Evolutionary conservation across 2,888 invertebrate genomes (phyloP).

Genomic region (Tipula confusa): DNA sequence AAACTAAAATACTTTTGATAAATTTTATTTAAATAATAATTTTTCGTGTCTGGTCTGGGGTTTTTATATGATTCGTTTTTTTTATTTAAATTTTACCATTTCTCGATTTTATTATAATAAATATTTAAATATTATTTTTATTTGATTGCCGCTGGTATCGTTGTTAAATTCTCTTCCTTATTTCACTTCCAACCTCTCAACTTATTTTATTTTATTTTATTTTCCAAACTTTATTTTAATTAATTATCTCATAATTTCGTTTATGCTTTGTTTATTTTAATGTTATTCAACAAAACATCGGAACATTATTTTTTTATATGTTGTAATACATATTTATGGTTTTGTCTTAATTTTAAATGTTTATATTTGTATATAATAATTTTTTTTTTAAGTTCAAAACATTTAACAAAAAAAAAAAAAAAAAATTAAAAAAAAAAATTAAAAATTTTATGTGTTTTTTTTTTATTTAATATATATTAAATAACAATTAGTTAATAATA

Average conservation of each 20-base stretch:
- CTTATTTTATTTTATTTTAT: neutral
- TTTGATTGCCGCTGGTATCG: slow-evolving; percentile 25
- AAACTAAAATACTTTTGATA: slow-evolving; percentile 10
- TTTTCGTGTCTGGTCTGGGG: neutral
- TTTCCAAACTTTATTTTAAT: neutral
- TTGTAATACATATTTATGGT: neutral
- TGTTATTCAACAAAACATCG: neutral
- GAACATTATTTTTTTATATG: neutral
- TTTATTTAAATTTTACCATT: too few species aligned
- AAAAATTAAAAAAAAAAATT: neutral
- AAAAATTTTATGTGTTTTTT: neutral
- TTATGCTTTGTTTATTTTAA: neutral
- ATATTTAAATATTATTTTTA: neutral
- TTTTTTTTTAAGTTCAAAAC: neutral
- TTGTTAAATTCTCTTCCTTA: slow-evolving; percentile 7
- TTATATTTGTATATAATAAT: neutral
- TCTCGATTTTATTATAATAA: neutral
- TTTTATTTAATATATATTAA: slow-evolving; percentile 25
- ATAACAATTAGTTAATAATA: slow-evolving; percentile 7
- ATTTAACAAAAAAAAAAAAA: neutral
- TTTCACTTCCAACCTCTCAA: slow-evolving; percentile 26
- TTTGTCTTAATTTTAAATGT: neutral
- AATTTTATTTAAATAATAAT: neutral
- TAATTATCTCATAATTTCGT: neutral
- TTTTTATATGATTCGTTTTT: neutral